Percentiles rank a stretch among this genome's conserved stretches.
Evolutionary conservation across 2,113 vertebrate genomes (phyloP).

Genomic region (Trachemys scripta): DNA sequence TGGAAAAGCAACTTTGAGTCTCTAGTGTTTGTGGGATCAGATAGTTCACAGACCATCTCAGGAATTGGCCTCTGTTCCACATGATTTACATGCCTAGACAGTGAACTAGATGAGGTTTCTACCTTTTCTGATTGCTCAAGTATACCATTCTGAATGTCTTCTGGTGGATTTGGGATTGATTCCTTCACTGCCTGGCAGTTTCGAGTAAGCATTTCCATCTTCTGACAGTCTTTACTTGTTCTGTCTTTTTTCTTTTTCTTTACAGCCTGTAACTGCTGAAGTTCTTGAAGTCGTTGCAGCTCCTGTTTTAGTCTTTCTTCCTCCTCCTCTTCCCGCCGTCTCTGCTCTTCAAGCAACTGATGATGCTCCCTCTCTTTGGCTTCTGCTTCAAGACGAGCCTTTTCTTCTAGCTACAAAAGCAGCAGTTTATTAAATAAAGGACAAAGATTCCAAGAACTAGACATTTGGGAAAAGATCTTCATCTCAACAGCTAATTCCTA

Average conservation of each 20-base stretch:
- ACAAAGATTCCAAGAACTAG: background rate
- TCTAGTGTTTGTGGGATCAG: slow-evolving; percentile 56
- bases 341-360: slow-evolving; percentile 85
- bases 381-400: slow-evolving; percentile 92
- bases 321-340: slow-evolving; percentile 84
- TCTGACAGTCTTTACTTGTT: slow-evolving; percentile 83
- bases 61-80: slow-evolving; percentile 57
- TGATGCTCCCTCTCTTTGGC: slow-evolving; percentile 88
- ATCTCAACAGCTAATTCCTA: background rate
- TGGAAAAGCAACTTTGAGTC: slow-evolving; percentile 78
- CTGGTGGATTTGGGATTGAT: slow-evolving; percentile 80
- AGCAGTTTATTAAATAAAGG: background rate
- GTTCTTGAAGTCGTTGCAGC: slow-evolving; percentile 89
- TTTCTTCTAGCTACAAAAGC: slow-evolving; percentile 90
- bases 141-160: slow-evolving; percentile 88
- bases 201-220: slow-evolving; percentile 71
- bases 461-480: background rate
- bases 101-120: slow-evolving; percentile 79
- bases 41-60: slow-evolving; percentile 38
- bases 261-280: slow-evolving; percentile 87
- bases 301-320: slow-evolving; percentile 89
- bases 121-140: slow-evolving; percentile 85
- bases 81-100: slow-evolving; percentile 70
- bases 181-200: slow-evolving; percentile 85
- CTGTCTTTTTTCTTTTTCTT: slow-evolving; percentile 97